Conservation (phyloP, 2,888 invertebrate species). For the Nasonovia ribisnigri region DNA sequence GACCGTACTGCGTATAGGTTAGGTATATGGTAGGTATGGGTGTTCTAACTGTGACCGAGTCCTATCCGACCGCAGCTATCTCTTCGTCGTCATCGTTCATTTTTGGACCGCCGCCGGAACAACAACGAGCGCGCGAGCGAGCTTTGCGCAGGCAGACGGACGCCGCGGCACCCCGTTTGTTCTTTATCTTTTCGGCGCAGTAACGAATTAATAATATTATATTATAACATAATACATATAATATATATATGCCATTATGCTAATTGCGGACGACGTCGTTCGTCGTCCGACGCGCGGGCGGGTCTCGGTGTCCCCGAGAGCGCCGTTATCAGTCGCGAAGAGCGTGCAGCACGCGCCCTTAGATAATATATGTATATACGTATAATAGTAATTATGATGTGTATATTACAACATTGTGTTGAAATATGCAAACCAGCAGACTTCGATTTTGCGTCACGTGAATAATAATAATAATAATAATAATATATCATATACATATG, state of each 20-base stretch:
- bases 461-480: background rate
- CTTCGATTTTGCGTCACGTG: background rate
- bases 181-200: conserved; percentile 62
- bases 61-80: background rate
- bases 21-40: background rate
- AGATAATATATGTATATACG: background rate
- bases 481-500: background rate
- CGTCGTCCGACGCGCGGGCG: background rate
- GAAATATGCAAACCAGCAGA: background rate
- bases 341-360: conserved; percentile 11
- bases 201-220: conserved; percentile 53
- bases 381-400: background rate
- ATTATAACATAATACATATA: background rate
- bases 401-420: background rate
- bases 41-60: background rate
- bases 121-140: background rate
- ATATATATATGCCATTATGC: conserved; percentile 38
- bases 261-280: conserved; percentile 28
- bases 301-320: conserved; percentile 15
- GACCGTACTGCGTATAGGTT: background rate
- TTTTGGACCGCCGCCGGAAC: background rate
- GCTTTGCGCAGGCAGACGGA: background rate
- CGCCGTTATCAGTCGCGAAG: conserved; percentile 1
- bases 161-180: conserved; percentile 20
- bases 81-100: background rate